Conservation (phyloP, 2,888 invertebrate species). For the Tetragonula carbonaria region DNA sequence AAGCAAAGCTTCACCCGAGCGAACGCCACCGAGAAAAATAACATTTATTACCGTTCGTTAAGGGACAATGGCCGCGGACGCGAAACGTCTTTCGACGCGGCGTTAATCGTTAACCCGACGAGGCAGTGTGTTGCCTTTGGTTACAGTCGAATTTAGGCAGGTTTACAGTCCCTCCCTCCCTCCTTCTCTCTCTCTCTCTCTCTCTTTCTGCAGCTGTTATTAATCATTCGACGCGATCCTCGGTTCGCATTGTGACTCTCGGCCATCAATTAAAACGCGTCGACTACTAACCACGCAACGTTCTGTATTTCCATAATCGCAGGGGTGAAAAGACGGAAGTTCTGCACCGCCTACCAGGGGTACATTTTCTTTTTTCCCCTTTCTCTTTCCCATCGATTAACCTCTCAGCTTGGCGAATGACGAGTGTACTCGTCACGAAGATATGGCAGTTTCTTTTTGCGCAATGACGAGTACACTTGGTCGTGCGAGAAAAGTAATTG, state of each 20-base stretch:
- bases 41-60: constrained; percentile 51
- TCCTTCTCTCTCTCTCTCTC: neutral
- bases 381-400: constrained; percentile 33
- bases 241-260: constrained; percentile 42
- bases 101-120: constrained; percentile 39
- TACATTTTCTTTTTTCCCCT: neutral
- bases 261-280: constrained; percentile 60
- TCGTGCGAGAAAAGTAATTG: no score
- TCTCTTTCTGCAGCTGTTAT: constrained; percentile 25
- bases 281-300: constrained; percentile 11
- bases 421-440: no score
- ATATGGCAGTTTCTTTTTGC: no score
- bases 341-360: neutral
- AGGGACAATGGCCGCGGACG: constrained; percentile 19
- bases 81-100: constrained; percentile 24
- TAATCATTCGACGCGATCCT: constrained; percentile 53
- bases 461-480: no score
- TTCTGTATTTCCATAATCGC: neutral
- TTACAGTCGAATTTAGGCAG: constrained; percentile 46
- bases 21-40: constrained; percentile 29
- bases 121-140: neutral
- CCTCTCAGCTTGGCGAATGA: no score
- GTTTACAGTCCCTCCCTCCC: constrained; percentile 6
- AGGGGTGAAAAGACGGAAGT: constrained; percentile 2
- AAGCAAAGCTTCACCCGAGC: constrained; percentile 52